Evolutionary conservation across 2,888 invertebrate genomes (phyloP), one percentile per base, ranked within the genome.

Genomic region (Lycophotia porphyrea): DNA sequence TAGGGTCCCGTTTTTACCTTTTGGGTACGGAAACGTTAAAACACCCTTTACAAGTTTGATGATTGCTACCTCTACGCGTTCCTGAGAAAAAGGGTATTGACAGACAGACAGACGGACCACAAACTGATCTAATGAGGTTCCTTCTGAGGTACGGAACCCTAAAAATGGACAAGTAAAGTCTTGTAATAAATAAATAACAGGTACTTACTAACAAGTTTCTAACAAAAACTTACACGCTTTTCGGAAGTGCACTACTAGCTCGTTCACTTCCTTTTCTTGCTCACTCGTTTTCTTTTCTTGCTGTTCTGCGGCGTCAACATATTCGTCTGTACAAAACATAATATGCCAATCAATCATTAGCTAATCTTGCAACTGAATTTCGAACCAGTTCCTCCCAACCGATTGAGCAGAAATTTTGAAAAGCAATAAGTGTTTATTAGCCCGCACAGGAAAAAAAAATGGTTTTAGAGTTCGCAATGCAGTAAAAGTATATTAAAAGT

Each of bases 221-320:
- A n/a, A 61, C 27, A 27, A 34, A 34, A 31, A 72, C 81, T 81
- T 64, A 81, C 81, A 27, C 80, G 60, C 90, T 90, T 89, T 92
- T 27, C 94, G 91, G 78, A 93, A 91, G 8, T 78, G 65, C 72
- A 84, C 67, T 4, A 90, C 27, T 9, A 75, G 27, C 39, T 65
- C 66, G 4, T 77, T 71, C 11, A 89, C 70, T 77, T 92, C 89
- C 31, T 91, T 89, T 47, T 82, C 83, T 11, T 77, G 72, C 24
- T 91, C 89, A n/a, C n/a, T n/a, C n/a, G n/a, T n/a, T 77, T 92
- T 89, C 31, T 91, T 89, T 47, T 82, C 83, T 11, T 77, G 72
- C 24, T 91, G 88, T 63, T 82, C 84, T 18, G 76, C 69, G 39
- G 87, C 88, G 63, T 82, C 71, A 9, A 86, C 76, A 44, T 74